These are phyloP conservation scores for Danio jaintianensis DNA, from an alignment of 2,797 vertebrate species.

Conservation along the genomic window DNA sequence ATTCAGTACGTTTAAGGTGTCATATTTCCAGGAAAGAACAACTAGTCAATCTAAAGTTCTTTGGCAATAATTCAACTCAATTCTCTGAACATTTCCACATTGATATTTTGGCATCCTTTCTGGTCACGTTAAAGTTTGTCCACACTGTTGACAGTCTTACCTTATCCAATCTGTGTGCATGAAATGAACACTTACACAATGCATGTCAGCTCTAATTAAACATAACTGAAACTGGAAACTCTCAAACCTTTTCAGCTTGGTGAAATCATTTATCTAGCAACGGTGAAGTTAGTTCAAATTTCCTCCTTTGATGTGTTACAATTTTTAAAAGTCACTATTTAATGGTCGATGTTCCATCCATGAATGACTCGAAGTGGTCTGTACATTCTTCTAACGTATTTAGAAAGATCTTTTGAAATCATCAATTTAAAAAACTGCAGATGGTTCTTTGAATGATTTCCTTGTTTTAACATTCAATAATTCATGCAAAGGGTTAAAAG, in stretches of 20 bases:
- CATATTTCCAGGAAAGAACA: too few relatives aligned
- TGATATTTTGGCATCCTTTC: too few relatives aligned
- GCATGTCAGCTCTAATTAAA: too few relatives aligned
- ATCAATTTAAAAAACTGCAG: neutral
- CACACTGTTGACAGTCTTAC: too few relatives aligned
- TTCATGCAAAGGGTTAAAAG: neutral
- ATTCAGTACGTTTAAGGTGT: too few relatives aligned
- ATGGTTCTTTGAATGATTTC: too few relatives aligned
- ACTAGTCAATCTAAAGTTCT: too few relatives aligned
- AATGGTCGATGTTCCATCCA: neutral
- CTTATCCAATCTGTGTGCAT: too few relatives aligned
- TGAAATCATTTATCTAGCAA: neutral
- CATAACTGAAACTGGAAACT: neutral
- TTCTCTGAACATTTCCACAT: too few relatives aligned
- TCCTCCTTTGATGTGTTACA: neutral
- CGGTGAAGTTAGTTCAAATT: neutral
- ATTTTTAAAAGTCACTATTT: neutral
- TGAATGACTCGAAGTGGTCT: neutral
- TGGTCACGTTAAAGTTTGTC: too few relatives aligned
- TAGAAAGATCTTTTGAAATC: neutral
- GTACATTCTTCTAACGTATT: neutral
- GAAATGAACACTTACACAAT: too few relatives aligned
- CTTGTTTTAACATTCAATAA: neutral
- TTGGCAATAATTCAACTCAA: too few relatives aligned
- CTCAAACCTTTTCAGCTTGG: neutral